A percentile compares a stretch with the other conserved stretches of the same genome.
These are phyloP conservation scores for Halisarca cf. caerulea DNA, from an alignment of 37 sponge, comb jelly and placozoan genomes.

Conservation along the genomic window DNA sequence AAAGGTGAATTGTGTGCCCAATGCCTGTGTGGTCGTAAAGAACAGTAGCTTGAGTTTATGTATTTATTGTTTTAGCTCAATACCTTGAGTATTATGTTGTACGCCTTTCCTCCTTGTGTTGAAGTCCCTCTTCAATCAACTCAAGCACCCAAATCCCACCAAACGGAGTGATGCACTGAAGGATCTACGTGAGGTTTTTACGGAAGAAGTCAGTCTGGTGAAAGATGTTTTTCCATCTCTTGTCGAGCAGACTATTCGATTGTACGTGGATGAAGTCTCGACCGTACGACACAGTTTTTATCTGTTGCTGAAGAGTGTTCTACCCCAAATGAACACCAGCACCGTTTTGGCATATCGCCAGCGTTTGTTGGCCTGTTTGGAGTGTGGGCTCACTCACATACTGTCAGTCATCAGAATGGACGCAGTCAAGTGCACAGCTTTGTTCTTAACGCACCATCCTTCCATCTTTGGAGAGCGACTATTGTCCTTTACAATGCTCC, in stretches of 20 bases:
- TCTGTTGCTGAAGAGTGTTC: neutral
- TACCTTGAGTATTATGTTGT: too few species aligned
- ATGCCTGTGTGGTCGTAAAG: too few species aligned
- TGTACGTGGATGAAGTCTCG: neutral
- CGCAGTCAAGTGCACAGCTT: neutral
- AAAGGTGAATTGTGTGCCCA: neutral
- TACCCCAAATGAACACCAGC: neutral
- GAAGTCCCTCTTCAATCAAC: neutral
- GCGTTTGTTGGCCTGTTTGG: neutral
- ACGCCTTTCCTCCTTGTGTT: neutral
- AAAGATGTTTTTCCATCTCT: neutral
- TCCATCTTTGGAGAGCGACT: neutral
- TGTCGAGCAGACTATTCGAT: neutral
- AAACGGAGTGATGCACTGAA: slow-evolving; percentile 10
- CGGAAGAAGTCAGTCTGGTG: neutral
- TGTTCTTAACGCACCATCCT: neutral
- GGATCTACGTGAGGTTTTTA: neutral
- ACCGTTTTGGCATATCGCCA: neutral
- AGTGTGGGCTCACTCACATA: slow-evolving; percentile 23
- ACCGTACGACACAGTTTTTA: slow-evolving; percentile 4
- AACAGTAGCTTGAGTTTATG: too few species aligned
- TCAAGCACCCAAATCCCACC: slow-evolving; percentile 2
- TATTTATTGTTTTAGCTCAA: too few species aligned
- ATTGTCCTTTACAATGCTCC: neutral
- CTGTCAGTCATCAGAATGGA: neutral